phyloP scores from a whole-genome alignment of 2,797 vertebrate species.

The Gallirallus australis region DNA sequence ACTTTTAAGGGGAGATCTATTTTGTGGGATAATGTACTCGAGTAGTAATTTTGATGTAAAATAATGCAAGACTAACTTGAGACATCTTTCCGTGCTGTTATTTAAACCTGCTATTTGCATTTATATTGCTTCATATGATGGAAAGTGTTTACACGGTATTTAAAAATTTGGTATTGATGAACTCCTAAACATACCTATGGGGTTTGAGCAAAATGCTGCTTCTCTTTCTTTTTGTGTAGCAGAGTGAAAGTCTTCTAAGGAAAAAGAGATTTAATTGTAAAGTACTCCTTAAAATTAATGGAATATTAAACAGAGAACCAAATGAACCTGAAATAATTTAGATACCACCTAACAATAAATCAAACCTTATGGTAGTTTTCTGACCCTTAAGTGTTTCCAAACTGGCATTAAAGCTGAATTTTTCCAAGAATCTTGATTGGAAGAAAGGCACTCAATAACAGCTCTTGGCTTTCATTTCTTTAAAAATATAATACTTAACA shows the following conservation, averaged over 20 bases:
- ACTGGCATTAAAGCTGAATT: background rate
- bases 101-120: conserved; percentile 40
- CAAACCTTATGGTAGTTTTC: background rate
- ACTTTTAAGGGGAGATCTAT: background rate
- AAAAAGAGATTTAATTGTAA: conserved; percentile 17
- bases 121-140: conserved; percentile 44
- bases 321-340: conserved; percentile 16
- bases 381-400: background rate
- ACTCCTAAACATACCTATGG: conserved; percentile 14
- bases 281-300: conserved; percentile 20
- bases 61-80: conserved; percentile 8
- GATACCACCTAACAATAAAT: background rate
- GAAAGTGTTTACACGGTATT: conserved; percentile 25
- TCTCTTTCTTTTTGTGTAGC: background rate
- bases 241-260: background rate
- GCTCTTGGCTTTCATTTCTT: background rate
- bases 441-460: background rate
- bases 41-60: conserved; percentile 32
- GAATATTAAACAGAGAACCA: conserved; percentile 28
- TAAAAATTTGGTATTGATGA: conserved; percentile 18
- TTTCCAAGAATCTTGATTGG: background rate
- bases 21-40: background rate
- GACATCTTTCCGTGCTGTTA: conserved; percentile 21
- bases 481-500: background rate
- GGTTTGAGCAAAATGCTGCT: background rate